Percentiles rank a stretch among this genome's conserved stretches.
phyloP scores from a whole-genome alignment of 2,888 invertebrate genomes.

The Tetragonisca angustula region DNA sequence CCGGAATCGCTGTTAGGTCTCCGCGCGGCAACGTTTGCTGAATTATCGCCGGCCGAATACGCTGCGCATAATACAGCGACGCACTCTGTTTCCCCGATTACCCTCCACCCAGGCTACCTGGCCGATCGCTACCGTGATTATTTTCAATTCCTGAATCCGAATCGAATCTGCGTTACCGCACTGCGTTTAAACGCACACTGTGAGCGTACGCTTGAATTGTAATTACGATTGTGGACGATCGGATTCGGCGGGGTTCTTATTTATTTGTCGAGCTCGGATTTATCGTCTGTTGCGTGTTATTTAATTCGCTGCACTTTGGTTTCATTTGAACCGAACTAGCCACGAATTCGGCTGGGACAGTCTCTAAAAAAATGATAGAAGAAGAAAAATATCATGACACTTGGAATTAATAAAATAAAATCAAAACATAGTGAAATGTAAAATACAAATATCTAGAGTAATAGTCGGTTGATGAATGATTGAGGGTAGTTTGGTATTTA shows the following conservation, averaged over 20 bases:
- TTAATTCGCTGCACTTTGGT: not conserved
- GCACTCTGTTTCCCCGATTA: constrained; percentile 16
- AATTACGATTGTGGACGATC: not conserved
- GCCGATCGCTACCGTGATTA: not conserved
- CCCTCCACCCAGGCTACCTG: not conserved
- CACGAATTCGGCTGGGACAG: too few relatives aligned
- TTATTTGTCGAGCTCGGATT: too few relatives aligned
- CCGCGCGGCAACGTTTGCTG: constrained; percentile 37
- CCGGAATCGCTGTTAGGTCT: constrained; percentile 56
- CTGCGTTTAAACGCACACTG: too few relatives aligned
- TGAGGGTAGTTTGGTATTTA: not conserved
- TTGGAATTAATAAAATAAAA: too few relatives aligned
- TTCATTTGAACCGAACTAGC: too few relatives aligned
- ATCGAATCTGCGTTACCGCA: too few relatives aligned
- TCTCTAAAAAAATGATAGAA: too few relatives aligned
- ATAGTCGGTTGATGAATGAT: not conserved
- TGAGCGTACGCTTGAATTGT: not conserved
- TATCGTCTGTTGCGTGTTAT: not conserved
- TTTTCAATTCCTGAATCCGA: not conserved
- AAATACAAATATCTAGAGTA: not conserved
- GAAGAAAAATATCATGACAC: too few relatives aligned
- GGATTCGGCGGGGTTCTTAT: not conserved
- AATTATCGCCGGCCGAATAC: constrained; percentile 42
- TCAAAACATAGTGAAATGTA: too few relatives aligned
- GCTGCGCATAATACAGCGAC: constrained; percentile 43